A percentile compares a stretch with the other conserved stretches of the same genome.
Evolutionary conservation across 2,113 vertebrate genomes (phyloP).

Genomic region (Caranx melampygus): DNA sequence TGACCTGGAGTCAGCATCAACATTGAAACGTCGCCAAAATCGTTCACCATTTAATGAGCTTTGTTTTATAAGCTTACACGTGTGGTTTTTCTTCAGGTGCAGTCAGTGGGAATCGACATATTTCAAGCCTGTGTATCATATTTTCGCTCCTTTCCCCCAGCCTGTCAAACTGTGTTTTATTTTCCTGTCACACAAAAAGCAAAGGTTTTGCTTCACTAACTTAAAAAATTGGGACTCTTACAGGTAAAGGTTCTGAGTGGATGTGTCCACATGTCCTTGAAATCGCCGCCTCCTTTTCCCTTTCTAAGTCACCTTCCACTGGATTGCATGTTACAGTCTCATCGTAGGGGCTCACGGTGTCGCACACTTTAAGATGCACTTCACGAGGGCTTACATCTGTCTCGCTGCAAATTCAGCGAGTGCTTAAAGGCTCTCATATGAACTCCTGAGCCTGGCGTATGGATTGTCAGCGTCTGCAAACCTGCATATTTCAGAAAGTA

Average conservation of each 20-base stretch:
- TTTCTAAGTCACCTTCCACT: background rate
- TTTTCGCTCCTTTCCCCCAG: background rate
- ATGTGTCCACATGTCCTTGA: slow-evolving; percentile 11
- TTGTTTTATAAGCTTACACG: background rate
- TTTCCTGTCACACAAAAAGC: background rate
- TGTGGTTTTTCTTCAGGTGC: background rate
- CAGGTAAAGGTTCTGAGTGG: slow-evolving; percentile 5
- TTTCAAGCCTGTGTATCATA: too few relatives aligned
- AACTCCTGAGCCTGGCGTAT: slow-evolving; percentile 5
- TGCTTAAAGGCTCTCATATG: slow-evolving; percentile 35
- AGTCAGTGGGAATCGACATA: background rate
- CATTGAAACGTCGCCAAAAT: background rate
- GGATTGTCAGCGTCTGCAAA: slow-evolving; percentile 5
- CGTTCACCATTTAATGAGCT: background rate
- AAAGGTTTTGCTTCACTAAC: background rate
- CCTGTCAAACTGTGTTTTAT: background rate
- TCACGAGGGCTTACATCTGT: background rate
- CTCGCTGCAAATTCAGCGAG: slow-evolving; percentile 20
- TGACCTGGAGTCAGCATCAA: background rate
- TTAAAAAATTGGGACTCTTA: background rate
- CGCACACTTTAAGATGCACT: slow-evolving; percentile 16
- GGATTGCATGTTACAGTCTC: background rate
- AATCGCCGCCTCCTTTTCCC: background rate
- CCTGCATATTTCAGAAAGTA: background rate
- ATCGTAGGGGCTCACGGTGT: background rate